Conservation (phyloP, 2,888 invertebrate species). For the Microdon myrmicae region DNA sequence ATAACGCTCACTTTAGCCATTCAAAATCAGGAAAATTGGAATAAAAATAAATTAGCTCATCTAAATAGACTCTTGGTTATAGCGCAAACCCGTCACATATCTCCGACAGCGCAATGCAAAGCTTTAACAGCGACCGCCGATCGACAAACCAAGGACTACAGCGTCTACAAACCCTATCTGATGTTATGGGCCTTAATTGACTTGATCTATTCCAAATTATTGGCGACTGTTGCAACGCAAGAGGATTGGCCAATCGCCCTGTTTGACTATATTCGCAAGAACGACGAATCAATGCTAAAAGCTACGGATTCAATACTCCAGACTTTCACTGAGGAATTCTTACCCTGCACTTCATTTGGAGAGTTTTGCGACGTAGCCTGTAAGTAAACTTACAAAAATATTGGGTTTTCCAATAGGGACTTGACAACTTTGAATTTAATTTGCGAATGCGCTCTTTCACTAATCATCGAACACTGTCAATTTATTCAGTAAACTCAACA, state of each 20-base stretch:
- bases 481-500: too few relatives aligned
- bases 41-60: conserved; percentile 75
- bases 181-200: conserved; percentile 88
- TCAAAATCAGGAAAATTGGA: conserved; percentile 83
- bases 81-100: conserved; percentile 82
- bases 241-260: conserved; percentile 91
- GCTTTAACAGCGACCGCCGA: conserved; percentile 68
- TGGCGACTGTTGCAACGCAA: conserved; percentile 82
- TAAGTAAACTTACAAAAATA: conserved; percentile 44
- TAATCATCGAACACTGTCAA: too few relatives aligned
- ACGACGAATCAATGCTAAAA: conserved; percentile 90
- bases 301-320: conserved; percentile 85
- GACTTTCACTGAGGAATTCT: conserved; percentile 85
- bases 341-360: conserved; percentile 88
- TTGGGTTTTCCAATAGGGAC: background rate
- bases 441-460: too few relatives aligned
- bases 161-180: conserved; percentile 85
- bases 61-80: conserved; percentile 80
- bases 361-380: conserved; percentile 95
- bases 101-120: conserved; percentile 68
- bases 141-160: conserved; percentile 75
- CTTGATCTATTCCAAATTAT: conserved; percentile 84
- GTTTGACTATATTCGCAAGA: conserved; percentile 93
- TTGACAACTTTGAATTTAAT: too few relatives aligned
- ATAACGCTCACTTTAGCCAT: conserved; percentile 82